Evolutionary conservation across 2,888 invertebrate species (phyloP), one percentile per base, ranked within the genome.

Genomic region (Crossocerus cetratus): DNA sequence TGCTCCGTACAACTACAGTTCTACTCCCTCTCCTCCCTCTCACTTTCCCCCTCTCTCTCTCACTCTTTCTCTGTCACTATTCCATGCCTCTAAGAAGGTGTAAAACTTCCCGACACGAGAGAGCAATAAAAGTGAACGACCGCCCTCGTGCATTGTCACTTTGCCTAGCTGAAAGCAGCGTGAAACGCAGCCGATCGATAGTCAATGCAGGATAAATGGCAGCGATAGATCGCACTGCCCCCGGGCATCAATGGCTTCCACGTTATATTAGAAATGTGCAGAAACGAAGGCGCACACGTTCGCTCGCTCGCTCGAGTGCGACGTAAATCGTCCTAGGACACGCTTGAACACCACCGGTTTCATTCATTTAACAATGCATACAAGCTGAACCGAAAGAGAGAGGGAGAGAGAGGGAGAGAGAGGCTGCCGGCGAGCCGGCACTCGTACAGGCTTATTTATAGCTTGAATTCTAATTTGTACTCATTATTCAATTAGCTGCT

Each of bases 221-320:
- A 55, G 55, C 69, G 68, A 74, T 74, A 74, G 65, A 45, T 65
- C 65, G 63, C 68, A 74, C 74, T 74, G 62, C 63, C 59, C 56
- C 23, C 14, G 2, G 22, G 14, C 72, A 32, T 73, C 74, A 55
- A 58, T 55, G 65, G 64, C 67, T 63, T 63, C 59, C 63, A 21
- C 32, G 32, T 32, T 32, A 32, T 32, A 32, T 20, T 11, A 13
- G 61, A 58, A 65, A 43, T 13, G 42, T 42, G 65, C 72, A 45
- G 65, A 72, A 72, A 61, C 65, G 42, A 49, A 58, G 61, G 63
- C 54, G 62, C 21, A 53, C 11, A 61, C 42, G 69, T 62, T 60
- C 61, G 69, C 69, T 60, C 61, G 69, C 55, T 32, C 62, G 53
- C 62, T 32, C 23, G 23, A 53, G 23, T 44, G 60, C 22, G 20